Conservation (phyloP, 2,797 vertebrate species). For the Sphenodon punctatus region DNA sequence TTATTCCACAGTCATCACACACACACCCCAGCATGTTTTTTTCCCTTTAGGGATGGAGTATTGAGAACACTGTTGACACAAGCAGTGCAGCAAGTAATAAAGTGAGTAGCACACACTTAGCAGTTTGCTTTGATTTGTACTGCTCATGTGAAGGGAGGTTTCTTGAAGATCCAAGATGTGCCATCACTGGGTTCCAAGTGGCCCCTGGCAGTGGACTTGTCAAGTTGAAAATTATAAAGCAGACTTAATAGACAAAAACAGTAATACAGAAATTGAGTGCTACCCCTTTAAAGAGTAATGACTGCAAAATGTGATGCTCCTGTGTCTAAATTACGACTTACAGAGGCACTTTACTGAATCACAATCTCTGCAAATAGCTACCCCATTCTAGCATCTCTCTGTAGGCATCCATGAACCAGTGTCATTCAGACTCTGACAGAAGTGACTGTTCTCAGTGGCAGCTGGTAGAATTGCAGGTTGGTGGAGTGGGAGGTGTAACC, state of each 20-base stretch:
- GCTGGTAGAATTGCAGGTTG: too few relatives aligned
- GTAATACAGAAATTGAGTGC: not conserved
- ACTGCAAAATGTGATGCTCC: slow-evolving; percentile 8
- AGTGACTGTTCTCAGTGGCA: too few relatives aligned
- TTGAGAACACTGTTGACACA: not conserved
- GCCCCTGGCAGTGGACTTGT: not conserved
- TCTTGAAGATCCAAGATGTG: not conserved
- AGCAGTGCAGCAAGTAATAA: not conserved
- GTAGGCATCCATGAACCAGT: not conserved
- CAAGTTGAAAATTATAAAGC: slow-evolving; percentile 4
- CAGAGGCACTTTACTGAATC: not conserved
- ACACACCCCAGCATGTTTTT: not conserved
- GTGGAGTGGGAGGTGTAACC: too few relatives aligned
- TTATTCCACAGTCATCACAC: not conserved
- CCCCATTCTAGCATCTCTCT: slow-evolving; percentile 6
- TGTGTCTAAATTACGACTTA: slow-evolving; percentile 24
- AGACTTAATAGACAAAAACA: not conserved
- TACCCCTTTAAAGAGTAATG: not conserved
- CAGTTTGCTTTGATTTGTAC: not conserved
- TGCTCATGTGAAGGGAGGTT: not conserved
- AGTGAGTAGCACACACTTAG: not conserved
- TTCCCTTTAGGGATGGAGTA: not conserved
- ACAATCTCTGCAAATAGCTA: slow-evolving; percentile 14
- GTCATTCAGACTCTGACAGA: too few relatives aligned
- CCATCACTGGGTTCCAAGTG: rapidly evolving